These are phyloP conservation scores for Lysandra coridon DNA, from an alignment of 2,888 invertebrate genomes.

Conservation along the genomic window DNA sequence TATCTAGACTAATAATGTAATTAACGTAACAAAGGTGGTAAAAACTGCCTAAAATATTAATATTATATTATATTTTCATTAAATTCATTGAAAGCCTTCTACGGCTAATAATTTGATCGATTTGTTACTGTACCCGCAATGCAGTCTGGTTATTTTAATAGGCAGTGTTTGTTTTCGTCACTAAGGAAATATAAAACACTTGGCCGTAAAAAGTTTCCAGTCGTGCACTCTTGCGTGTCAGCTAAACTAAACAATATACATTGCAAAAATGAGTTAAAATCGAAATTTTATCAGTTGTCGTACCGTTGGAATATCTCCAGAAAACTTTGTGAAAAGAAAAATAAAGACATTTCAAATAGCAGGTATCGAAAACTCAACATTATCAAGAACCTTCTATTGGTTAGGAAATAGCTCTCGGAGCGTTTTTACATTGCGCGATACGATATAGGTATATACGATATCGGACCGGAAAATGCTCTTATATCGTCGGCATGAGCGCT, in stretches of 20 bases:
- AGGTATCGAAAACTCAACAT: not conserved
- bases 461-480: not conserved
- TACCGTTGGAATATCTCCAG: conserved; percentile 28
- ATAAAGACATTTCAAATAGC: conserved; percentile 7
- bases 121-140: not conserved
- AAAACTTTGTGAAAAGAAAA: conserved; percentile 7
- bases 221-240: conserved; percentile 21
- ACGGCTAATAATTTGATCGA: not conserved
- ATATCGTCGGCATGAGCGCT: not conserved
- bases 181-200: not conserved
- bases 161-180: not conserved
- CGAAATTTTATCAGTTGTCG: conserved; percentile 6
- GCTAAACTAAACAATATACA: not conserved
- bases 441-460: not conserved
- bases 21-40: no score
- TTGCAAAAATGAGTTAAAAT: not conserved
- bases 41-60: no score
- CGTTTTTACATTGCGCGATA: not conserved
- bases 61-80: no score
- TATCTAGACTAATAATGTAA: no score
- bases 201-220: not conserved
- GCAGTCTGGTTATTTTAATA: conserved; percentile 8
- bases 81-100: no score
- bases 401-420: not conserved
- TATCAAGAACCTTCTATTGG: not conserved